Evolutionary conservation across 2,797 vertebrate species (phyloP).

Genomic region (Malacoctenus gilli): DNA sequence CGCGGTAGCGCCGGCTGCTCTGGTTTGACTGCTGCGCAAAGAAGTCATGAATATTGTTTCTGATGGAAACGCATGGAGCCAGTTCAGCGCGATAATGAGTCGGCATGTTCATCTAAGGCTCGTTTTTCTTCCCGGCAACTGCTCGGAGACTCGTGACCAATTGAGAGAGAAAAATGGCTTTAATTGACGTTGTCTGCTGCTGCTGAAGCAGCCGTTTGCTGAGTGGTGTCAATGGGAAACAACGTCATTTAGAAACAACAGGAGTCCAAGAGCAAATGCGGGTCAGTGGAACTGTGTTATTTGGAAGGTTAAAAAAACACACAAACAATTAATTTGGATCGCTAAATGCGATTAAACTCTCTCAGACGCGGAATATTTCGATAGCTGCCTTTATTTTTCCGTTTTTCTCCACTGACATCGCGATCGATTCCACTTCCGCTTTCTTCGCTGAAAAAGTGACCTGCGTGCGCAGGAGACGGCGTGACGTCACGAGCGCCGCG

Average conservation of each 20-base stretch:
- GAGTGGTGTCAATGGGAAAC: slow-evolving; percentile 20
- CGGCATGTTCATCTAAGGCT: slow-evolving; percentile 32
- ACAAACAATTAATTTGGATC: too few species aligned
- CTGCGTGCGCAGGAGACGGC: too few species aligned
- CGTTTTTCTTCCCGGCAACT: slow-evolving; percentile 28
- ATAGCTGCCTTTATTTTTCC: too few species aligned
- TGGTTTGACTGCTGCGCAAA: slow-evolving; percentile 1
- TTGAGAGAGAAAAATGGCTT: background rate
- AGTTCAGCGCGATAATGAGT: slow-evolving; percentile 48
- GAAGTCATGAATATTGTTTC: slow-evolving; percentile 34
- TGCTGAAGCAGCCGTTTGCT: slow-evolving; percentile 10
- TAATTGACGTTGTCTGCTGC: slow-evolving; percentile 32
- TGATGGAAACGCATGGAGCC: slow-evolving; percentile 16
- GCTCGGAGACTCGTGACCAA: slow-evolving; percentile 35
- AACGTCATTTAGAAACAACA: slow-evolving; percentile 14
- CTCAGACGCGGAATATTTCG: too few species aligned
- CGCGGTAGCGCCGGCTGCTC: background rate
- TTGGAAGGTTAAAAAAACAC: slow-evolving; percentile 20
- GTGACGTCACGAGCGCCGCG: too few species aligned
- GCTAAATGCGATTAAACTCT: too few species aligned
- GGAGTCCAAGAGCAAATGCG: slow-evolving; percentile 1
- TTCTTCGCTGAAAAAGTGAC: too few species aligned
- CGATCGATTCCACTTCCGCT: too few species aligned
- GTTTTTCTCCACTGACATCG: too few species aligned
- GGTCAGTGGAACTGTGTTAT: slow-evolving; percentile 2